These are phyloP conservation scores for Kryptolebias marmoratus DNA, from an alignment of 2,113 vertebrate species.

Conservation along the genomic window DNA sequence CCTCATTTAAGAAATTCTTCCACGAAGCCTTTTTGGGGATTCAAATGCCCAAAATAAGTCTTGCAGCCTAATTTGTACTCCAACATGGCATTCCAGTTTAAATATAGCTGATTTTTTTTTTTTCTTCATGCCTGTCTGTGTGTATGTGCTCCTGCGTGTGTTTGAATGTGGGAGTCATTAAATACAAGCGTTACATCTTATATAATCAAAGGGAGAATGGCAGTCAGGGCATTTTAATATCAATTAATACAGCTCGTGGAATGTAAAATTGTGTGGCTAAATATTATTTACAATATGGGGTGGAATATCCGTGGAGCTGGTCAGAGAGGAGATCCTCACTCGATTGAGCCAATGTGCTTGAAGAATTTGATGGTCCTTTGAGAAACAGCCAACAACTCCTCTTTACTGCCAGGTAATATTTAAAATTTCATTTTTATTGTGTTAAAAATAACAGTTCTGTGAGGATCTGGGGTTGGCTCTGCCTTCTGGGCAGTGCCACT, in stretches of 20 bases:
- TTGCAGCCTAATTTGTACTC: no score
- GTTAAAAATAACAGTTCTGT: neutral
- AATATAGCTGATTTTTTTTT: neutral
- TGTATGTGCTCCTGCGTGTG: neutral
- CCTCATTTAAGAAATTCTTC: neutral
- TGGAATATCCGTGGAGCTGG: slow-evolving; percentile 18
- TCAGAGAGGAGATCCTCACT: slow-evolving; percentile 16
- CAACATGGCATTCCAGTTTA: no score
- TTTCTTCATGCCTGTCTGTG: neutral
- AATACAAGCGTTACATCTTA: slow-evolving; percentile 1
- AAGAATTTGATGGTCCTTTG: neutral
- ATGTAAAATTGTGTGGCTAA: slow-evolving; percentile 2
- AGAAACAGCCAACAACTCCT: neutral
- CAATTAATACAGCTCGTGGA: slow-evolving; percentile 22
- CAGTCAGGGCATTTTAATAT: slow-evolving; percentile 32
- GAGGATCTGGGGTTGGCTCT: no score
- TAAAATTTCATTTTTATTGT: neutral
- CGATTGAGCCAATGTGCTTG: slow-evolving; percentile 10
- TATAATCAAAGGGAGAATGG: slow-evolving; percentile 22
- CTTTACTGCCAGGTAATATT: neutral
- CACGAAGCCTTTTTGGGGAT: no score
- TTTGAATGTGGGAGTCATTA: neutral
- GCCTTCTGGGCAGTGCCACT: no score
- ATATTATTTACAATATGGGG: slow-evolving; percentile 24
- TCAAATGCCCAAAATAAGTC: no score